Base-by-base conservation (phyloP, 1,140 invertebrate species). In the Odontomachus brunneus region DNA sequence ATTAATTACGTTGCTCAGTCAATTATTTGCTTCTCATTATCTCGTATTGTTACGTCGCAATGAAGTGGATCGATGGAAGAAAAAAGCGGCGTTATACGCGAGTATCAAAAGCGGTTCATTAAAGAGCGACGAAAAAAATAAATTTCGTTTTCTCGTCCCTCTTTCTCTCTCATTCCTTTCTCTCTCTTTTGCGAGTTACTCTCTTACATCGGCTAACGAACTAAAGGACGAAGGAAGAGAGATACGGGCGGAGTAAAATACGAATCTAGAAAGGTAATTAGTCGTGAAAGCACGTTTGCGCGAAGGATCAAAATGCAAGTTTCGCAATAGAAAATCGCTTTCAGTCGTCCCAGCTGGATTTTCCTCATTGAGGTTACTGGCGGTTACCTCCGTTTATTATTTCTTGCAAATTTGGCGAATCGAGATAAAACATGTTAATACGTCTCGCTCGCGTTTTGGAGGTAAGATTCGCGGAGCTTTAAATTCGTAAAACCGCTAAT, bases 201-300 rank as follows among this genome's bases (percentile, higher is more conserved):
- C 17, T 62, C 4, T 65, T 63, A 66, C 14, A 19, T 19, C 22
- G 22, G 33, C 29, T 57, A 78, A 78, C 22, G 22, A 78, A 78
- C 12, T 24, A 60, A 65, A 5, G 4, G 60, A 24, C 67, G 5
- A 19, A 69, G 63, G 55, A 19, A 69, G 63, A 69, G 55, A 69
- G 22, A 69, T 69, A 57, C 22, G 29, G 55, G 65, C 22, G 24
- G 17, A 24, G 55, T 12, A 38, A 66, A 66, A 76, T 76, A 55
- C 29, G 22, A 78, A 38, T 78, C 29, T n/a, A 55, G 33, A n/a
- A 44, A 44, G 33, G 3, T 78, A 78, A 78, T 78, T 57, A 69
- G 51, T 49, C 22, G 12, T 38, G 22, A 38, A 78, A 57, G 17
- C 17, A 78, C 51, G 22, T 69, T 78, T 57, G 26, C 12, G 19